These are phyloP conservation scores for Metalampra italica DNA, from an alignment of 2,888 invertebrate genomes.

Conservation along the genomic window DNA sequence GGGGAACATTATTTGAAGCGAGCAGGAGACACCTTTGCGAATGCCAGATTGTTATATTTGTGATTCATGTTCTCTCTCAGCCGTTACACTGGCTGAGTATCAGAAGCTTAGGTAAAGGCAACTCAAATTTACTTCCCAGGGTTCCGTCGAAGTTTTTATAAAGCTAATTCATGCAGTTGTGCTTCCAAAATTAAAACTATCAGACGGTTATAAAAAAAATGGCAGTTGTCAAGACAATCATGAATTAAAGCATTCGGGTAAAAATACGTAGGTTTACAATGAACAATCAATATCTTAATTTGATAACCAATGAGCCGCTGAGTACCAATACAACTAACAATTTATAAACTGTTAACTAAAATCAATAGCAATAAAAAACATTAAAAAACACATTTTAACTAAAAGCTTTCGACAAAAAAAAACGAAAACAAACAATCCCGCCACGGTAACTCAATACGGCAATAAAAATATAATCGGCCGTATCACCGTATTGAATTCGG, in stretches of 20 bases:
- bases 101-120: too few relatives aligned
- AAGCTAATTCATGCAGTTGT: not conserved
- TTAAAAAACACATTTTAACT: not conserved
- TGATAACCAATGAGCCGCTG: not conserved
- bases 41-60: conserved; percentile 24
- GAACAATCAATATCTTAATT: conserved; percentile 1
- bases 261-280: not conserved
- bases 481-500: conserved; percentile 52
- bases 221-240: too few relatives aligned
- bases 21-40: conserved; percentile 33
- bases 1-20: conserved; percentile 49
- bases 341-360: not conserved
- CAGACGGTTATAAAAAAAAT: too few relatives aligned
- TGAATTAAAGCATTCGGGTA: too few relatives aligned
- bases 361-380: not conserved
- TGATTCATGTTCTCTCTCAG: not conserved
- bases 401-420: conserved; percentile 27
- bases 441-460: conserved; percentile 28
- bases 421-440: conserved; percentile 29
- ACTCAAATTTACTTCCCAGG: too few relatives aligned
- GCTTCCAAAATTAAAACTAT: not conserved
- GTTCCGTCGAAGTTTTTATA: too few relatives aligned
- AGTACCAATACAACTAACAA: too few relatives aligned
- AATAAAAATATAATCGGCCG: conserved; percentile 49
- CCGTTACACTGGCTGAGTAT: too few relatives aligned